Percentiles rank a stretch among this genome's conserved stretches.
Conservation (phyloP, 2,797 vertebrate species). For the Heliangelus exortis region DNA sequence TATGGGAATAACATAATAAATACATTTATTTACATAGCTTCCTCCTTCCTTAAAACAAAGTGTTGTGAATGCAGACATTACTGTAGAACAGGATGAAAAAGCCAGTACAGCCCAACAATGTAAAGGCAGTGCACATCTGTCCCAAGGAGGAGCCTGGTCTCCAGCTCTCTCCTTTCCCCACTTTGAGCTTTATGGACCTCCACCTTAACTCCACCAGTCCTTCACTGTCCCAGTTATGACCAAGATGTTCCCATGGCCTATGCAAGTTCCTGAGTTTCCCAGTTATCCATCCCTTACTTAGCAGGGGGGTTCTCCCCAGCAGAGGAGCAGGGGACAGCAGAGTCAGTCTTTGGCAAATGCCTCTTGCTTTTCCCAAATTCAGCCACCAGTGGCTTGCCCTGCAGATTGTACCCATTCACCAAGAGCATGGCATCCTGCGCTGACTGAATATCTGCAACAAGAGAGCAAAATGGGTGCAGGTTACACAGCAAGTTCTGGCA, state of each 20-base stretch:
- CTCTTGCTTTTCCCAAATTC: constrained; percentile 86
- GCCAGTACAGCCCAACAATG: neutral
- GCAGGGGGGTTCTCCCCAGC: neutral
- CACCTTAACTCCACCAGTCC: neutral
- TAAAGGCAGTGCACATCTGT: neutral
- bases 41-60: neutral
- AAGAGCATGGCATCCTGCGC: constrained; percentile 84
- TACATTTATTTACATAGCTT: constrained; percentile 20
- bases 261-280: neutral
- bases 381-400: constrained; percentile 89
- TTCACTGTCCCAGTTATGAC: neutral
- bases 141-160: neutral
- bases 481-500: neutral
- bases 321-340: neutral
- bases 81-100: neutral
- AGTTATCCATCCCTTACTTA: constrained; percentile 16
- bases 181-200: neutral
- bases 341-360: constrained; percentile 1
- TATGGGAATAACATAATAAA: neutral
- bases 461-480: neutral
- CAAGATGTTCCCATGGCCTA: neutral
- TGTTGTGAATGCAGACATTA: neutral
- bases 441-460: constrained; percentile 79
- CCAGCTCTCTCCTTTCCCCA: neutral
- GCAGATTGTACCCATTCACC: constrained; percentile 87